phyloP scores from a whole-genome alignment of 2,888 invertebrate genomes.

The Scaeva pyrastri region DNA sequence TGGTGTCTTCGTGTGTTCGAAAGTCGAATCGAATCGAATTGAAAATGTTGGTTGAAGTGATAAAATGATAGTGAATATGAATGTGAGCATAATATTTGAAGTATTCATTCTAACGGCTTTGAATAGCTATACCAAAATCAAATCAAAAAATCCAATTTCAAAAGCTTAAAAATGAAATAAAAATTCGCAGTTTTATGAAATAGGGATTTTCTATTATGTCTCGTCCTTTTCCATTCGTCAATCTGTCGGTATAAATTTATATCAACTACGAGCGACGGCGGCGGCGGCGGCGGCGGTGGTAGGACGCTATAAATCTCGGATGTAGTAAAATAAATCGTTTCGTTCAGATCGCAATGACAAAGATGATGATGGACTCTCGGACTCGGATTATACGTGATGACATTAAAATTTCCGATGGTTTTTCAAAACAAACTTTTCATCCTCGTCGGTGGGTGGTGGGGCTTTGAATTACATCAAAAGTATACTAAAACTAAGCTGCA shows the following conservation, averaged over 20 bases:
- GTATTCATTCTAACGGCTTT: not conserved
- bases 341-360: slow-evolving; percentile 50
- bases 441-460: slow-evolving; percentile 21
- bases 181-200: slow-evolving; percentile 39
- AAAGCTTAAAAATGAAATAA: slow-evolving; percentile 28
- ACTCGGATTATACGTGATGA: slow-evolving; percentile 71
- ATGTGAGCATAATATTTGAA: slow-evolving; percentile 36
- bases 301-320: slow-evolving; percentile 57
- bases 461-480: slow-evolving; percentile 60
- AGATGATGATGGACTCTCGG: slow-evolving; percentile 67
- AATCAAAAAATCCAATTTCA: slow-evolving; percentile 57
- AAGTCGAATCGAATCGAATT: not conserved
- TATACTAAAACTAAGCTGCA: slow-evolving; percentile 68
- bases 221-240: slow-evolving; percentile 18
- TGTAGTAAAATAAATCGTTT: slow-evolving; percentile 72
- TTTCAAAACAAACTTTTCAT: slow-evolving; percentile 52
- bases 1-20: not conserved
- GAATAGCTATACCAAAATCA: not conserved
- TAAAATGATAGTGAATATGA: slow-evolving; percentile 3
- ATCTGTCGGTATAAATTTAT: slow-evolving; percentile 12
- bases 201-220: slow-evolving; percentile 34
- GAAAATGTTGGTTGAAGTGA: not conserved
- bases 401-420: slow-evolving; percentile 67
- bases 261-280: too few relatives aligned
- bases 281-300: too few relatives aligned